Evolutionary conservation across 2,113 vertebrate species (phyloP).

Genomic region (Xiphorhynchus elegans): DNA sequence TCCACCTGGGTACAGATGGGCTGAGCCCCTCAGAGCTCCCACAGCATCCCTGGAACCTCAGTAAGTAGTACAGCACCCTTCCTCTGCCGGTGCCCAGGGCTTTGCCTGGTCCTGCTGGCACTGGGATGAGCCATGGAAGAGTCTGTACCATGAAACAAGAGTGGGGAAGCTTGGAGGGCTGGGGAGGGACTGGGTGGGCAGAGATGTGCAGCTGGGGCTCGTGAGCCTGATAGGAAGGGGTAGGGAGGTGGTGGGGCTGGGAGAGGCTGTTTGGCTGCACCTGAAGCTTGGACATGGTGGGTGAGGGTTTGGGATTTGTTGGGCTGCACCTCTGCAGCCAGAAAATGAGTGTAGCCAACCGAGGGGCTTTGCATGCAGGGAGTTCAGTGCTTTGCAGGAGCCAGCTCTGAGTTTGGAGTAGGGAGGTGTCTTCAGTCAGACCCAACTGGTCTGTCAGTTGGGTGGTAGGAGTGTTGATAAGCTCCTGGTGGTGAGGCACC

Average conservation of each 20-base stretch:
- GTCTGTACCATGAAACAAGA: background rate
- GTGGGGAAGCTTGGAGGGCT: background rate
- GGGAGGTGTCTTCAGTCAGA: background rate
- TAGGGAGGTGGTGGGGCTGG: background rate
- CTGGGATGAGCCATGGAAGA: background rate
- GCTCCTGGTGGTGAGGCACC: fast-evolving
- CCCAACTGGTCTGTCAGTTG: fast-evolving
- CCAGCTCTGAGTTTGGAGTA: background rate
- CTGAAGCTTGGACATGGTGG: fast-evolving
- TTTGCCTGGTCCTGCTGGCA: background rate
- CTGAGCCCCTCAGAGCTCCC: fast-evolving
- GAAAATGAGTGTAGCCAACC: background rate
- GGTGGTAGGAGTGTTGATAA: background rate
- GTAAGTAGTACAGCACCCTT: background rate
- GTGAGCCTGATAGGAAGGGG: background rate
- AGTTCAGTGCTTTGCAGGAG: background rate
- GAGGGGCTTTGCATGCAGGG: fast-evolving
- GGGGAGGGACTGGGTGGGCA: background rate
- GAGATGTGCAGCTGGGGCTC: background rate
- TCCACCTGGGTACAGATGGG: background rate
- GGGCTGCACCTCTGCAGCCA: background rate
- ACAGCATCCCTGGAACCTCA: background rate
- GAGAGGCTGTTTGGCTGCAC: background rate
- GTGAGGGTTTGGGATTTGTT: background rate
- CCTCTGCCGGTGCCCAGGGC: fast-evolving